These are phyloP conservation scores for Shinisaurus crocodilurus DNA, from an alignment of 2,113 vertebrate genomes.

Conservation along the genomic window DNA sequence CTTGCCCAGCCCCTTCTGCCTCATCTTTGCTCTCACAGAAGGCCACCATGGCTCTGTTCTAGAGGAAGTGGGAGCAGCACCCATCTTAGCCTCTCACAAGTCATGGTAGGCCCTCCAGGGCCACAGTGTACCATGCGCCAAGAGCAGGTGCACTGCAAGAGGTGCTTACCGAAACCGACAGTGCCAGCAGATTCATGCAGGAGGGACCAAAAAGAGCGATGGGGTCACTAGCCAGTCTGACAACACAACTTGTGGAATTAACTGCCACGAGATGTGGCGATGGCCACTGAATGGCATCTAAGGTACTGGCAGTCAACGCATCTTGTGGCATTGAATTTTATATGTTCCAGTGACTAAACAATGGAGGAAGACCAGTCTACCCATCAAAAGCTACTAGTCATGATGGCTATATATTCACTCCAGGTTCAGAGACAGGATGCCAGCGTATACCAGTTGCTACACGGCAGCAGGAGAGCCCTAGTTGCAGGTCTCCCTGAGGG, in stretches of 20 bases:
- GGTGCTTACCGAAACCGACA: neutral
- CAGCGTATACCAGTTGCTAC: neutral
- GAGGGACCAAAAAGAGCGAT: neutral
- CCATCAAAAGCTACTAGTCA: too few species aligned
- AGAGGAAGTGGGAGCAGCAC: neutral
- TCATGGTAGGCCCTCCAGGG: rapidly evolving
- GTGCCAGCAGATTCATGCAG: neutral
- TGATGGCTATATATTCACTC: too few species aligned
- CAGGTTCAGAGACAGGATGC: too few species aligned
- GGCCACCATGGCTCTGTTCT: neutral
- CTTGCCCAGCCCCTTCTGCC: too few species aligned
- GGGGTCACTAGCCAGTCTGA: neutral
- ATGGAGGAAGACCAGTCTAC: too few species aligned
- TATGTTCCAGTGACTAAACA: neutral
- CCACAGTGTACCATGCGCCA: neutral
- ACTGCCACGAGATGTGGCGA: neutral
- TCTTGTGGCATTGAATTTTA: too few species aligned
- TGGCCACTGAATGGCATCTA: neutral
- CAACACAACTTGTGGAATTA: neutral
- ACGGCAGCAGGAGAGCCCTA: neutral
- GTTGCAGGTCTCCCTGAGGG: too few species aligned
- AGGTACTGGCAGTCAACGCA: too few species aligned
- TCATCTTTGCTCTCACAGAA: neutral
- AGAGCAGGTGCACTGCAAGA: neutral
- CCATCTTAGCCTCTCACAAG: neutral